Percentiles rank a stretch among this genome's conserved stretches.
These are phyloP conservation scores for Polypterus senegalus DNA, from an alignment of 2,113 vertebrate species.

Conservation along the genomic window DNA sequence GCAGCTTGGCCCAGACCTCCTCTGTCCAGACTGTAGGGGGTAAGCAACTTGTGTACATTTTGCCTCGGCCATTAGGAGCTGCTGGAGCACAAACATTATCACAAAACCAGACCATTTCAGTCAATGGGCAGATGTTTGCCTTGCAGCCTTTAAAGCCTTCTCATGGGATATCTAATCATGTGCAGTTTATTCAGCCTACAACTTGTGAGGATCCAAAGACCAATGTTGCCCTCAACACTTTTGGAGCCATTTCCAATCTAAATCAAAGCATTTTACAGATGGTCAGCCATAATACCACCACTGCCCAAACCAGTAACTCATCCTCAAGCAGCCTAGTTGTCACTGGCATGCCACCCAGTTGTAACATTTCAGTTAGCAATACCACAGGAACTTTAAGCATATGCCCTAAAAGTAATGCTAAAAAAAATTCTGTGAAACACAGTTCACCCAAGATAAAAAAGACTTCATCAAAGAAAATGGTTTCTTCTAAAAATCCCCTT, in stretches of 20 bases:
- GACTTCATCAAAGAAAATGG: neutral
- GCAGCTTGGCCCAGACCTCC: conserved; percentile 44
- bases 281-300: conserved; percentile 51
- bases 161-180: conserved; percentile 63
- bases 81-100: conserved; percentile 34
- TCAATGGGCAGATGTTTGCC: conserved; percentile 91
- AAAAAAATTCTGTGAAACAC: neutral
- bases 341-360: no score
- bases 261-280: conserved; percentile 94
- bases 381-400: conserved; percentile 21
- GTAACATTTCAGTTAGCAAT: conserved; percentile 16
- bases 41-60: conserved; percentile 89
- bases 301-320: no score
- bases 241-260: conserved; percentile 87
- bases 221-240: conserved; percentile 84
- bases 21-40: conserved; percentile 72
- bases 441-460: no score
- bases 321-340: no score
- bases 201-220: conserved; percentile 83
- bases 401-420: conserved; percentile 20
- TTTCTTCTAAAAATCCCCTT: no score
- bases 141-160: conserved; percentile 81
- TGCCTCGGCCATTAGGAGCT: conserved; percentile 63
- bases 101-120: conserved; percentile 83
- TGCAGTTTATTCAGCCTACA: conserved; percentile 86